Evolutionary conservation across 2,113 vertebrate species (phyloP), one percentile per base, ranked within the genome.

Genomic region (Tringa solitaria): DNA sequence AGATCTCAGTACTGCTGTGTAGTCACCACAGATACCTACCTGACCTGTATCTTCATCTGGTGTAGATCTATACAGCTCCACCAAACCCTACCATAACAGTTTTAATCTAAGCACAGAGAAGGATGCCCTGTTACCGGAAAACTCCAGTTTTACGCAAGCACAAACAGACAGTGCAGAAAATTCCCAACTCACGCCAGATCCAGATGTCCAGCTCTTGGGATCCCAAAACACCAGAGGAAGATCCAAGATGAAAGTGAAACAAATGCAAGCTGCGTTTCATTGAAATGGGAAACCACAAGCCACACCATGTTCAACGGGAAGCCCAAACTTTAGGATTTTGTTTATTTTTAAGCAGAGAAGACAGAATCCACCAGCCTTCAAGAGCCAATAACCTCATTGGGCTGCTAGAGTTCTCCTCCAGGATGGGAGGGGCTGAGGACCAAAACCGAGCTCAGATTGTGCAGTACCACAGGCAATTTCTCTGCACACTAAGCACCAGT

Each of bases 181-280:
- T 54, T 65, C 70, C 67, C 74, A 93, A 4, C 43, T 79, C 48
- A 46, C 1, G 8, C 80, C 50, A 90, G 54, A 89, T n/a, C 37
- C 74, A 89, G 84, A 84, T 69, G 48, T 68, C 41, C 67, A 76
- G n/a, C 33, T 88, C 82, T 80, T 43, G 41, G 41, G 54, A 96
- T 79, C 30, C 70, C 87, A 67, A 94, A 93, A 65, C 57, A 93
- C 51, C 84, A 94, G 77, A 61, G 77, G 54, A 91, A 74, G 63
- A 94, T 45, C 24, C 35, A 87, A 84, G 70, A 69, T 30, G 78
- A 96, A 94, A 96, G 57, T 13, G 48, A 96, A 94, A 91, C 54
- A 70, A 83, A 86, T 19, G 21, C n/a, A 79, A 93, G 37, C 67
- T 77, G 46, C 24, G 8, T 82, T 69, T 90, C 3, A 91, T 11